Evolutionary conservation across 2,797 vertebrate species (phyloP).

Genomic region (Chelon labrosus): DNA sequence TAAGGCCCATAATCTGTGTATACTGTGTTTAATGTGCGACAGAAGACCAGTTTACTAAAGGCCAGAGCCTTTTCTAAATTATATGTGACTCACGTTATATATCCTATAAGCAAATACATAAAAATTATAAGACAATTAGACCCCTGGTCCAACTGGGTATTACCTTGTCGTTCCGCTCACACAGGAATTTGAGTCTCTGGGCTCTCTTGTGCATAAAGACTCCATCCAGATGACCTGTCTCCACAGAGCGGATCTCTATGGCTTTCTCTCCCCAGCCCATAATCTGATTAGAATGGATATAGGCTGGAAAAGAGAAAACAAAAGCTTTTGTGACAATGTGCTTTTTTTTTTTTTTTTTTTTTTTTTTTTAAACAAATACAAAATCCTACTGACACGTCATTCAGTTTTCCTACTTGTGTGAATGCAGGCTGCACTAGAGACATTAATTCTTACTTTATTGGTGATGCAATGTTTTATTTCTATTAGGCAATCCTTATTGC

Average conservation of each 20-base stretch:
- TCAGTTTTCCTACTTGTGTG: no score
- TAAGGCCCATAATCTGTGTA: no score
- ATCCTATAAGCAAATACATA: no score
- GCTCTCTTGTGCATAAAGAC: slow-evolving; percentile 97
- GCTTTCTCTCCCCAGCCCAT: slow-evolving; percentile 98
- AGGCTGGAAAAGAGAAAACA: slow-evolving; percentile 79
- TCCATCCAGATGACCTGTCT: slow-evolving; percentile 93
- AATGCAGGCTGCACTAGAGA: no score
- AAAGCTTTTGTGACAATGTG: neutral
- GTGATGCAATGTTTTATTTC: neutral
- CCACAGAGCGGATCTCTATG: slow-evolving; percentile 95
- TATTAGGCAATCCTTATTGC: neutral
- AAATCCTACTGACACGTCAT: neutral
- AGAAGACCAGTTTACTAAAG: no score
- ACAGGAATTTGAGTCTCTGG: slow-evolving; percentile 94
- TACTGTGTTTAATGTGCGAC: no score
- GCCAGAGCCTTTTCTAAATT: no score
- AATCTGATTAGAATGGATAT: slow-evolving; percentile 96
- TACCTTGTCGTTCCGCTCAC: slow-evolving; percentile 95
- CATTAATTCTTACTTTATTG: neutral
- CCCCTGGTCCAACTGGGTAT: neutral
- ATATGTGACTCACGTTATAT: no score
- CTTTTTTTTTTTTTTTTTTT: no score
- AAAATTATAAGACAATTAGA: neutral
- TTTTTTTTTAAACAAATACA: neutral